Evolutionary conservation across 1,140 invertebrate species (phyloP).

Genomic region (Drosophila insularis): DNA sequence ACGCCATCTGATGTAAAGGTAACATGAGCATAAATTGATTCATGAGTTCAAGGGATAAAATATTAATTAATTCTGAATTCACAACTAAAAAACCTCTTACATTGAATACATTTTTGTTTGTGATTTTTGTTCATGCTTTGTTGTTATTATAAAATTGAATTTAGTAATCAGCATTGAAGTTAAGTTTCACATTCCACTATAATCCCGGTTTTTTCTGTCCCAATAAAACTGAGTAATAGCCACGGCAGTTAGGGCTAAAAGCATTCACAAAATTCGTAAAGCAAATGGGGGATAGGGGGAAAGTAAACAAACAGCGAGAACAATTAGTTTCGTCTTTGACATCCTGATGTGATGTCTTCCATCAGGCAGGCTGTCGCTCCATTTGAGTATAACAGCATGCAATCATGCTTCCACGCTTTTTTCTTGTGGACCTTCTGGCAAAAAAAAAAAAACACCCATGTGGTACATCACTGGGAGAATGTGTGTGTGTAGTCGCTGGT

Average conservation of each 20-base stretch:
- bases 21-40: conserved; percentile 3
- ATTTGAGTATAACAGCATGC: conserved; percentile 25
- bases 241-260: not conserved
- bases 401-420: conserved; percentile 12
- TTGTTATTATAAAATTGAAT: no score
- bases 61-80: not conserved
- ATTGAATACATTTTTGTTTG: not conserved
- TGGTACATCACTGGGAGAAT: no score
- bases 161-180: no score
- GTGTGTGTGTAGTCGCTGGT: not conserved
- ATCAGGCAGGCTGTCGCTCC: conserved; percentile 10
- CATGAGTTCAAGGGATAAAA: not conserved
- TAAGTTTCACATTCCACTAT: no score
- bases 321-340: conserved; percentile 72
- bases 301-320: conserved; percentile 44
- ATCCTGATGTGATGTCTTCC: conserved; percentile 31
- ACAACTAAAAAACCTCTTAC: not conserved
- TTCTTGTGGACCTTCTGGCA: conserved; percentile 19
- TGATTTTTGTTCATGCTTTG: no score
- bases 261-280: not conserved
- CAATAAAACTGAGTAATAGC: no score
- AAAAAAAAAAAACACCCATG: no score
- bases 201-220: no score
- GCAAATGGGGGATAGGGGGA: not conserved
- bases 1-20: not conserved